phyloP scores from a whole-genome alignment of 2,113 vertebrate genomes.

The Aldabrachelys gigantea region DNA sequence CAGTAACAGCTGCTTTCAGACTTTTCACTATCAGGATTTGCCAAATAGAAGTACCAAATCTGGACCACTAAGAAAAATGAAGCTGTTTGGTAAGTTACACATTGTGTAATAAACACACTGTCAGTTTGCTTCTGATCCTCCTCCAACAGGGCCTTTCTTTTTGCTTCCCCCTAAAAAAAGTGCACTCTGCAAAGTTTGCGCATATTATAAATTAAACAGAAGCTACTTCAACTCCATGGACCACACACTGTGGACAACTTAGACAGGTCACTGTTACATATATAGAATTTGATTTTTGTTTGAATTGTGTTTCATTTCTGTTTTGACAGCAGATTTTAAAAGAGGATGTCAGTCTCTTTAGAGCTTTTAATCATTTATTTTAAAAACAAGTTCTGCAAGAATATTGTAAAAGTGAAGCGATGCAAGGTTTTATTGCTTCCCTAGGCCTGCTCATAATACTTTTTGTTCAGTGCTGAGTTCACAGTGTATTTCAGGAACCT shows the following conservation, averaged over 20 bases:
- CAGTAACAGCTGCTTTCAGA: conserved; percentile 74
- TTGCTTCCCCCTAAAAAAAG: neutral
- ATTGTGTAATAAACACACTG: conserved; percentile 76
- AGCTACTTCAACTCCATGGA: conserved; percentile 56
- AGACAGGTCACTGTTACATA: conserved; percentile 66
- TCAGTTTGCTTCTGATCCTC: conserved; percentile 73
- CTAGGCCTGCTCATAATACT: conserved; percentile 45
- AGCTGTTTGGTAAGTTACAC: conserved; percentile 69
- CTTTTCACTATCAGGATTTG: conserved; percentile 65
- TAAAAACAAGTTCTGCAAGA: conserved; percentile 28
- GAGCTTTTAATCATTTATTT: conserved; percentile 28
- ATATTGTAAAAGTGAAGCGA: conserved; percentile 33
- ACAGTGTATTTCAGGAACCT: conserved; percentile 57
- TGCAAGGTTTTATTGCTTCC: conserved; percentile 50
- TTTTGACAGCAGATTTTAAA: conserved; percentile 64
- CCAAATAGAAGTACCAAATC: conserved; percentile 77
- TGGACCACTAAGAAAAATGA: conserved; percentile 76
- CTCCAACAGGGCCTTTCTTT: neutral
- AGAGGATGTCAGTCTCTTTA: conserved; percentile 41
- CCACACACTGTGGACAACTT: conserved; percentile 65
- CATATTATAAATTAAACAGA: conserved; percentile 46
- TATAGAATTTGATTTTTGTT: conserved; percentile 59
- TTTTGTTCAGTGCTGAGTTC: conserved; percentile 46
- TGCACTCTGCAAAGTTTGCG: neutral
- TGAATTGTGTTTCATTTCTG: conserved; percentile 61